Percentiles rank a stretch among this genome's conserved stretches.
Conservation (phyloP, 2,888 invertebrate species). For the Conistra vaccinii region DNA sequence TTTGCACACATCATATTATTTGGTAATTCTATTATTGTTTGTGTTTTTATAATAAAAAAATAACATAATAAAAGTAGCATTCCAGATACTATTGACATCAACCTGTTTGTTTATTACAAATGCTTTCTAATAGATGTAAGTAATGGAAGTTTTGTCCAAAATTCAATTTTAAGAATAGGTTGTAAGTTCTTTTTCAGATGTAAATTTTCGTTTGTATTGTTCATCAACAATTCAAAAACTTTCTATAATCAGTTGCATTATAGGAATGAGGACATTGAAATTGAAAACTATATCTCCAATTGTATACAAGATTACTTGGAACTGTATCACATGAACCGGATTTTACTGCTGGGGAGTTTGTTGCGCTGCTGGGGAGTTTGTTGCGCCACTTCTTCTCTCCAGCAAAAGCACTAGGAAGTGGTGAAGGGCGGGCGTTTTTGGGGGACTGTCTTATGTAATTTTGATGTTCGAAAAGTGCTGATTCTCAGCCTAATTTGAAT, state of each 20-base stretch:
- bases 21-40: slow-evolving; percentile 3
- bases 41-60: neutral
- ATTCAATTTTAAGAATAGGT: neutral
- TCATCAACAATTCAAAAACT: neutral
- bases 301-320: neutral
- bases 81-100: neutral
- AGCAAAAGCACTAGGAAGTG: too few relatives aligned
- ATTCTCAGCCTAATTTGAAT: too few relatives aligned
- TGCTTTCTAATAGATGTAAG: neutral
- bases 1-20: slow-evolving; percentile 21
- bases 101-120: neutral
- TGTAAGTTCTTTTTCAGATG: neutral
- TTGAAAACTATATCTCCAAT: neutral
- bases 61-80: neutral
- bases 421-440: too few relatives aligned
- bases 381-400: too few relatives aligned
- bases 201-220: neutral
- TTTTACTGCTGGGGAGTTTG: too few relatives aligned
- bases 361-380: too few relatives aligned
- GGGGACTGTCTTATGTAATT: too few relatives aligned
- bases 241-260: neutral
- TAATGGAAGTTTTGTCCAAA: neutral
- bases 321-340: neutral
- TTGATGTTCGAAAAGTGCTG: too few relatives aligned
- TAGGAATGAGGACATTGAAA: neutral